Base-by-base conservation (phyloP, 2,797 vertebrate species). In the Coregonus ussuriensis region DNA sequence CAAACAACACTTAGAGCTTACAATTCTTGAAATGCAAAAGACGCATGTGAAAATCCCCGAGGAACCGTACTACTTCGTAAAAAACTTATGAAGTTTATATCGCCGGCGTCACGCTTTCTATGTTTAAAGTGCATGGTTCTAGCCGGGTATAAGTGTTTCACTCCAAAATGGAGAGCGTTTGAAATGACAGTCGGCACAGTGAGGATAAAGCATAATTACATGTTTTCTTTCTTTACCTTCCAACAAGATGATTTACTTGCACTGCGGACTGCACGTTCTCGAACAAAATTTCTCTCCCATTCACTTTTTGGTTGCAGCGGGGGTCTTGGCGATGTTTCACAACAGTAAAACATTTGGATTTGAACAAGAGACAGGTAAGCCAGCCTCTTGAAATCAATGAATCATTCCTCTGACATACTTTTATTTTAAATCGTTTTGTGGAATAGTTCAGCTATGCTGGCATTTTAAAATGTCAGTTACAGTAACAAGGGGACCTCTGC, bases 231-330 rank as follows among this genome's bases (percentile, higher is more conserved):
- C 35, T 51, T 59, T 1, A 68, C 3, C 72, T 85, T 90, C 80
- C 87, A 91, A 88, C 90, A 94, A 91, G 73, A 95, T 93, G 93
- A 84, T 73, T 85, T 84, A 83, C 77, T 78, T 74, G 76, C 75
- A 84, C 79, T 74, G 82, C 83, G 81, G 88, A 85, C 74, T 84
- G 63, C 81, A 77, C 79, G 79, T 85, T 59, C 77, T 67, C 16
- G 88, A 89, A 82, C 88, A 63, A 70, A 84, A 89, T 78, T 77
- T 75, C 66, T 88, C 81, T 82, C 79, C 78, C 78, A 71, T 86
- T 54, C 85, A 78, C 83, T 63, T 91, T 75, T 37, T 92, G 53
- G 6, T 91, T 76, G 84, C 85, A 11, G 84, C 85, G 72, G 86
- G 78, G 15, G 70, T 94, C 18, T 85, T 93, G 63, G 59, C 84